Evolutionary conservation across 2,113 vertebrate genomes (phyloP).

Genomic region (Catharus fuscescens): DNA sequence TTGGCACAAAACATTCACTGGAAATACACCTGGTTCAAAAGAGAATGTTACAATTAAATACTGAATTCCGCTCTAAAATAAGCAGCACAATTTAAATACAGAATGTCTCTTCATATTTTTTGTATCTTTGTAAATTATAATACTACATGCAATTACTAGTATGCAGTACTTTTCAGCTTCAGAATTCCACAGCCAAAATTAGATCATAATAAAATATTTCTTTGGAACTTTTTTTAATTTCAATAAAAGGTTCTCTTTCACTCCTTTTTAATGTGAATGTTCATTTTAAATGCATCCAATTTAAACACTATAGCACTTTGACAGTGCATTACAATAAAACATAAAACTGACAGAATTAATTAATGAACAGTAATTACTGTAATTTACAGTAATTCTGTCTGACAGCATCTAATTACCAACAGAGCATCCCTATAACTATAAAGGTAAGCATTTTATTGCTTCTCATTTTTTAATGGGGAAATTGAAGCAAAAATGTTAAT

Average conservation of each 20-base stretch:
- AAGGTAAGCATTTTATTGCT: slow-evolving; percentile 62
- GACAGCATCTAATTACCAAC: slow-evolving; percentile 65
- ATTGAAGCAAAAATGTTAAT: slow-evolving; percentile 55
- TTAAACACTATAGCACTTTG: slow-evolving; percentile 51
- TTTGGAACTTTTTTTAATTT: slow-evolving; percentile 59
- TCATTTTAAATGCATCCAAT: slow-evolving; percentile 61
- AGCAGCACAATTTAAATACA: slow-evolving; percentile 23
- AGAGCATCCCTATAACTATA: slow-evolving; percentile 27
- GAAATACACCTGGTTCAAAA: slow-evolving; percentile 50
- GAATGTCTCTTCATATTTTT: slow-evolving; percentile 37
- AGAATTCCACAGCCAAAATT: slow-evolving; percentile 46
- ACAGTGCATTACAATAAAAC: slow-evolving; percentile 63
- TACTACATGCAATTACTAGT: slow-evolving; percentile 39
- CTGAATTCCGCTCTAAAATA: slow-evolving; percentile 37
- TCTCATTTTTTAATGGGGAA: slow-evolving; percentile 49
- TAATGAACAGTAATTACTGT: slow-evolving; percentile 68
- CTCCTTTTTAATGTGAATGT: slow-evolving; percentile 43
- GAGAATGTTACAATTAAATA: slow-evolving; percentile 42
- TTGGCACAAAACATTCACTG: slow-evolving; percentile 24
- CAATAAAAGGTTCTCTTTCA: slow-evolving; percentile 69
- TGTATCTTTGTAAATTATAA: slow-evolving; percentile 42
- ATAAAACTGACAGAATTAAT: slow-evolving; percentile 65
- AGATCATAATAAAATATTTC: slow-evolving; percentile 60
- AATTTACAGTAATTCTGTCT: slow-evolving; percentile 65
- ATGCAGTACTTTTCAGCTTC: slow-evolving; percentile 15